Conservation (phyloP, 1,140 invertebrate species). For the Steinernema khuongi region DNA sequence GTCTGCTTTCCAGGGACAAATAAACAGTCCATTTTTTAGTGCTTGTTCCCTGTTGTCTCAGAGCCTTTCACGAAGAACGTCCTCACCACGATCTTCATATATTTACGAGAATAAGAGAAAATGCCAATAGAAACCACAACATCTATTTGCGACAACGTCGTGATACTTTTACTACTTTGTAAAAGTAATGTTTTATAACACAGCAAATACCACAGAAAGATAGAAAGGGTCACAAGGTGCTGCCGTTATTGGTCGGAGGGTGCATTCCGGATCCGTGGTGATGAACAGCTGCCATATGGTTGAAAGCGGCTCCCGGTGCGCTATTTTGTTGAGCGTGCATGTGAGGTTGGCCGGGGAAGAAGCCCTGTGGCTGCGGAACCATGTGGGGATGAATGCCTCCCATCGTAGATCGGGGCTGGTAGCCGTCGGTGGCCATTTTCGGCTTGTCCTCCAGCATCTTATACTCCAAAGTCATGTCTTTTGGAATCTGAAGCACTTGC, state of each 20-base stretch:
- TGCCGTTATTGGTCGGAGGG: conserved; percentile 2
- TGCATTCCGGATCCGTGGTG: conserved; percentile 4
- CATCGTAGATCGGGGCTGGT: not conserved
- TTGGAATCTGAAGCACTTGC: conserved; percentile 44
- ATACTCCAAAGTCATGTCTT: conserved; percentile 53
- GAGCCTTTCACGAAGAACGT: no score
- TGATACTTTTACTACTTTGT: not conserved
- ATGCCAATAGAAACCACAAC: not conserved
- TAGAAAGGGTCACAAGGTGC: not conserved
- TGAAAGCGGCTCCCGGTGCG: not conserved
- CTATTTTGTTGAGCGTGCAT: conserved; percentile 13
- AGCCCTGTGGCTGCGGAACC: not conserved
- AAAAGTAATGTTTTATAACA: conserved; percentile 11
- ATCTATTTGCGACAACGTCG: not conserved
- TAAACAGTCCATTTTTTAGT: no score
- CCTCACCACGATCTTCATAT: not conserved
- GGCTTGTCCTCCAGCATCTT: conserved; percentile 49
- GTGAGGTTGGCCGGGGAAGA: conserved; percentile 8
- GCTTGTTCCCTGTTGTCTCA: no score
- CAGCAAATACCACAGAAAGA: not conserved
- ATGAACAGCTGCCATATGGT: conserved; percentile 7
- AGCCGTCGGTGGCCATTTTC: conserved; percentile 17
- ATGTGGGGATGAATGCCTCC: not conserved
- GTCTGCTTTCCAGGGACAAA: no score
- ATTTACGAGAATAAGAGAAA: not conserved